Base-by-base conservation (phyloP, 2,797 vertebrate genomes). In the Triplophysa yarkandensis region DNA sequence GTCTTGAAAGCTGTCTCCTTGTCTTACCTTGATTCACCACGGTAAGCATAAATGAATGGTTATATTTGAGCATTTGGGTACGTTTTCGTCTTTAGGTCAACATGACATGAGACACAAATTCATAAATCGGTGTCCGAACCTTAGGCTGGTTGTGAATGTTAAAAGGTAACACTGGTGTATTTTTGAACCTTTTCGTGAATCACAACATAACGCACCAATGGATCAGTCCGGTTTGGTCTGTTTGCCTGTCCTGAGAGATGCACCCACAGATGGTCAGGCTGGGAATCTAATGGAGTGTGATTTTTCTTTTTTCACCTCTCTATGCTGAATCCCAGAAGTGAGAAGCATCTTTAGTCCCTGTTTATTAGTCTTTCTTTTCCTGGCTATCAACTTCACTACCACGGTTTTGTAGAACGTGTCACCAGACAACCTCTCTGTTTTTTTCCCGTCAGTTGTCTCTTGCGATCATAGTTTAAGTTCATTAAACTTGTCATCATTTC, bases 401-500 rank as follows among this genome's bases (percentile, higher is more conserved):
- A 67, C 14, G 52, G 66, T 67, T 74, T 28, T 74, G 30, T 9
- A 23, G 7, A 34, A 19, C 27, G n/a, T 13, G 54, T 50, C 43
- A 61, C 30, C 43, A 28, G n/a, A 25, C 23, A 72, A 36, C 2
- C 34, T 39, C 36, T 58, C 52, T 8, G 6, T 6, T 55, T 55
- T 27, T 67, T 60, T 67, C 23, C 23, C 66, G 17, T 17, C 9
- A 48, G 63, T 74, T 74, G 63, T 32, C 19, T 28, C 34, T 50
- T 74, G 36, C 13, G 27, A 57, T 57, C 67, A 55, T 16, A 23
- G 60, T 65, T n/a, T 13, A 63, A 30, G 6, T 63, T 50, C 2
- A 34, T 17, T 17, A 30, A 36, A 66, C 63, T 67, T 60, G 41
- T 79, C 54, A 30, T 66, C 60, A 58, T 74, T 74, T 60, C 60